Evolutionary conservation across 1,140 invertebrate genomes (phyloP).

Genomic region (Drosophila teissieri): DNA sequence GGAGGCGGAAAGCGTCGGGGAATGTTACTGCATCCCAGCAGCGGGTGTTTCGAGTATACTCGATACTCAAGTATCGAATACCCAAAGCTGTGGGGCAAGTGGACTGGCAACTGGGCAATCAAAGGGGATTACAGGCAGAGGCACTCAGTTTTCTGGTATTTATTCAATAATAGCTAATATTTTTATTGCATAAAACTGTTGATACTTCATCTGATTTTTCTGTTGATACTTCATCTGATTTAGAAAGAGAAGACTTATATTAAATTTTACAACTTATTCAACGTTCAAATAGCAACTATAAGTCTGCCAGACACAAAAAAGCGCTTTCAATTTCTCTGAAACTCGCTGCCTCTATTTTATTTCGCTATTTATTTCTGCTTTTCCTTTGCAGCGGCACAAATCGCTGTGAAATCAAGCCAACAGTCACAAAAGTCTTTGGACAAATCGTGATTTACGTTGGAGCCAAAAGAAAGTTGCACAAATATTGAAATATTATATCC

Average conservation of each 20-base stretch:
- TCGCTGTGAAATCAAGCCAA: slow-evolving; percentile 8
- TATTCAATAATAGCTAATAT: no score
- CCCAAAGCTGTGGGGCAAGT: no score
- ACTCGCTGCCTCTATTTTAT: background rate
- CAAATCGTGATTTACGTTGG: slow-evolving; percentile 67
- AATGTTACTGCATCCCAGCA: slow-evolving; percentile 23
- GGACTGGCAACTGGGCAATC: background rate
- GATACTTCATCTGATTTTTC: no score
- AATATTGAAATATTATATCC: slow-evolving; percentile 83
- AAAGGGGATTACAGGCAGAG: background rate
- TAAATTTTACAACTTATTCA: background rate
- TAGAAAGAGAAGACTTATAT: no score
- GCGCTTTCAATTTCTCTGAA: background rate
- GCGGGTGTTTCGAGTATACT: background rate
- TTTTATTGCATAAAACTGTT: no score
- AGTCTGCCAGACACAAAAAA: background rate
- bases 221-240: no score
- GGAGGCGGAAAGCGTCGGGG: background rate
- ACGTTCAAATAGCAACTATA: background rate
- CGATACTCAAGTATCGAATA: background rate
- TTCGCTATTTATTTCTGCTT: slow-evolving; percentile 3
- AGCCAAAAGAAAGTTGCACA: slow-evolving; percentile 46
- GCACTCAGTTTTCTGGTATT: no score
- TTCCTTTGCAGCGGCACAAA: background rate
- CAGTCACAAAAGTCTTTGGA: slow-evolving; percentile 27